Conservation (phyloP, 1,140 invertebrate genomes). For the Cydia amplana region DNA sequence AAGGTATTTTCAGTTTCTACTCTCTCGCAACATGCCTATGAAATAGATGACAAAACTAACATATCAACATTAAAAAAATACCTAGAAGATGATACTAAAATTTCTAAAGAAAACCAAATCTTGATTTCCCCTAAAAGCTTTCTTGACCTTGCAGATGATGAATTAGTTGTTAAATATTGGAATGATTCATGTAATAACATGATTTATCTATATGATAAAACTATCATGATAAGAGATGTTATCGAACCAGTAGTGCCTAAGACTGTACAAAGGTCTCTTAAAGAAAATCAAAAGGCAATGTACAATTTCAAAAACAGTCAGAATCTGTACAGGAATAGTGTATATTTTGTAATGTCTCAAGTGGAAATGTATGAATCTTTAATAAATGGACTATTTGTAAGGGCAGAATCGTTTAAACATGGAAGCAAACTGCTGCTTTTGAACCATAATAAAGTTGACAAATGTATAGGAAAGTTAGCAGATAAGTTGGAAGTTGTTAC, state of each 20-base stretch:
- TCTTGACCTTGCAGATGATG: slow-evolving; percentile 54
- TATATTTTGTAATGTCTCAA: slow-evolving; percentile 74
- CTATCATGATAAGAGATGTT: slow-evolving; percentile 59
- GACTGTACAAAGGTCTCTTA: slow-evolving; percentile 66
- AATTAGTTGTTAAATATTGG: slow-evolving; percentile 66
- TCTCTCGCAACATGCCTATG: slow-evolving; percentile 79
- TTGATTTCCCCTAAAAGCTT: slow-evolving; percentile 64
- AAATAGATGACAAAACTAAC: slow-evolving; percentile 79
- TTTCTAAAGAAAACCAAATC: slow-evolving; percentile 73
- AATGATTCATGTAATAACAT: slow-evolving; percentile 59
- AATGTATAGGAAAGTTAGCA: slow-evolving; percentile 66
- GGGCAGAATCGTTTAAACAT: slow-evolving; percentile 68
- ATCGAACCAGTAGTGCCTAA: slow-evolving; percentile 68
- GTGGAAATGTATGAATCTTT: slow-evolving; percentile 70
- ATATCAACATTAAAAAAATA: slow-evolving; percentile 76
- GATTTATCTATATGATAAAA: slow-evolving; percentile 73
- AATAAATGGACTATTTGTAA: slow-evolving; percentile 64
- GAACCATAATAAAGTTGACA: slow-evolving; percentile 70
- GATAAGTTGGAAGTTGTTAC: slow-evolving; percentile 61
- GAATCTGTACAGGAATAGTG: slow-evolving; percentile 62
- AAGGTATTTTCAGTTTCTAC: slow-evolving; percentile 82
- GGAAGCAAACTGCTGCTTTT: slow-evolving; percentile 67
- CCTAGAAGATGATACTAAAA: slow-evolving; percentile 78
- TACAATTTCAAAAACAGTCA: slow-evolving; percentile 73
- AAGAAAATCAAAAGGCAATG: slow-evolving; percentile 66